Conservation (phyloP, 2,888 invertebrate species). For the Prosapia bicincta region DNA sequence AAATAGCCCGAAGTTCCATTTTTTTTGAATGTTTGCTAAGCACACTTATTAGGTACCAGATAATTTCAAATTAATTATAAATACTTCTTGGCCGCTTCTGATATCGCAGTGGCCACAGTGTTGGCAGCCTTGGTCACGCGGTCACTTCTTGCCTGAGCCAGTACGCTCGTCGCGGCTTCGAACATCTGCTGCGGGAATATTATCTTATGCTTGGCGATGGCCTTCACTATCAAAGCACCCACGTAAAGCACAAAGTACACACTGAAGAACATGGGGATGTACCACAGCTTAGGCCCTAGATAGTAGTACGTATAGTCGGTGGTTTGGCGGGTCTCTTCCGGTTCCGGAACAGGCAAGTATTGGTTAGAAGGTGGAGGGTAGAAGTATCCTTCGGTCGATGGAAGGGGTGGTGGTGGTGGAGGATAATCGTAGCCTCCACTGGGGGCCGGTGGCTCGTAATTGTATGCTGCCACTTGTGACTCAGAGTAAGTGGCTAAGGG, state of each 20-base stretch:
- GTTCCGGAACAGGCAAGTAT: conserved; percentile 18
- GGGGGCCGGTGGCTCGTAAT: conserved; percentile 28
- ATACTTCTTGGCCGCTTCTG: background rate
- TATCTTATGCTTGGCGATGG: conserved; percentile 69
- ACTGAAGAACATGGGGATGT: conserved; percentile 71
- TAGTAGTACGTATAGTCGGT: conserved; percentile 66
- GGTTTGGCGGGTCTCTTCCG: conserved; percentile 39
- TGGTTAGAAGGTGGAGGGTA: conserved; percentile 16
- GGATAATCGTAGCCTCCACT: conserved; percentile 9
- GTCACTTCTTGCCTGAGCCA: conserved; percentile 10
- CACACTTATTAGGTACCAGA: too few species aligned
- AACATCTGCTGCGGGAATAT: conserved; percentile 44
- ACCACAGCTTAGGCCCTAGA: conserved; percentile 70
- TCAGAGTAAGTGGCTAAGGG: background rate
- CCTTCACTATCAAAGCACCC: conserved; percentile 66
- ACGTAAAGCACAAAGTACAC: conserved; percentile 64
- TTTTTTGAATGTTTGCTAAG: too few species aligned
- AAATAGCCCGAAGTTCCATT: too few species aligned
- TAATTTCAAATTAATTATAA: too few species aligned
- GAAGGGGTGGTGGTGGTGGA: background rate
- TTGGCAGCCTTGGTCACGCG: background rate
- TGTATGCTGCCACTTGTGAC: background rate
- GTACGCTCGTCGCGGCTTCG: conserved; percentile 36
- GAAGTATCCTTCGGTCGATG: background rate
- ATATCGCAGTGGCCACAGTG: background rate